phyloP scores from a whole-genome alignment of 2,888 invertebrate genomes.

The Megalurothrips usitatus region DNA sequence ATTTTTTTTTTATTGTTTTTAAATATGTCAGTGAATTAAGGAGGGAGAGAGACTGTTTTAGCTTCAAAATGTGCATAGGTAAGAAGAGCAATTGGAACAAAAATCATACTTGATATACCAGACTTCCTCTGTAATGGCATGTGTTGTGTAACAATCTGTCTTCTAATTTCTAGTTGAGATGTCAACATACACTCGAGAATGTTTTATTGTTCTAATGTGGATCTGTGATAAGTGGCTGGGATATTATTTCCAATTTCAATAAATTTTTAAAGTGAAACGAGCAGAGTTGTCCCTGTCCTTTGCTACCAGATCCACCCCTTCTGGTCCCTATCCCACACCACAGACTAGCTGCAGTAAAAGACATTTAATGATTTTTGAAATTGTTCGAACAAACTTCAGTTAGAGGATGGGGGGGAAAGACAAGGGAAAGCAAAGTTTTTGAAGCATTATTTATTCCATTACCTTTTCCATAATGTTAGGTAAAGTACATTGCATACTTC shows the following conservation, averaged over 20 bases:
- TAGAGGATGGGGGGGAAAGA: too few species aligned
- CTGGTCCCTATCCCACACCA: too few species aligned
- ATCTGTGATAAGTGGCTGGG: slow-evolving; percentile 8
- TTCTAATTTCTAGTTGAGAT: too few species aligned
- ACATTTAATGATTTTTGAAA: too few species aligned
- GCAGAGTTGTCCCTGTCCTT: too few species aligned
- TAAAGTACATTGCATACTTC: not conserved
- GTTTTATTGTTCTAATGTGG: not conserved
- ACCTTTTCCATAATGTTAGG: slow-evolving; percentile 6
- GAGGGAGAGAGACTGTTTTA: not conserved
- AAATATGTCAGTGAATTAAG: not conserved
- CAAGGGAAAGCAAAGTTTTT: not conserved
- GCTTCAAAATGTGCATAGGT: not conserved
- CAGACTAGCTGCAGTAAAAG: too few species aligned
- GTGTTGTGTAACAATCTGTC: too few species aligned
- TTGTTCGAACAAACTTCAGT: too few species aligned
- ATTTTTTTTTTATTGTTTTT: not conserved
- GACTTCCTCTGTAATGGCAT: too few species aligned
- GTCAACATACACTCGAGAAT: not conserved
- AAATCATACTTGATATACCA: not conserved
- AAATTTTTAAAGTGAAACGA: not conserved
- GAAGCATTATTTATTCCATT: slow-evolving; percentile 20
- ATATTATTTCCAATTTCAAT: not conserved
- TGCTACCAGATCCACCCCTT: too few species aligned
- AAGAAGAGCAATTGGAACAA: not conserved